A percentile compares a stretch with the other conserved stretches of the same genome.
Conservation (phyloP, 1,140 invertebrate species). For the Leucophenga varia region DNA sequence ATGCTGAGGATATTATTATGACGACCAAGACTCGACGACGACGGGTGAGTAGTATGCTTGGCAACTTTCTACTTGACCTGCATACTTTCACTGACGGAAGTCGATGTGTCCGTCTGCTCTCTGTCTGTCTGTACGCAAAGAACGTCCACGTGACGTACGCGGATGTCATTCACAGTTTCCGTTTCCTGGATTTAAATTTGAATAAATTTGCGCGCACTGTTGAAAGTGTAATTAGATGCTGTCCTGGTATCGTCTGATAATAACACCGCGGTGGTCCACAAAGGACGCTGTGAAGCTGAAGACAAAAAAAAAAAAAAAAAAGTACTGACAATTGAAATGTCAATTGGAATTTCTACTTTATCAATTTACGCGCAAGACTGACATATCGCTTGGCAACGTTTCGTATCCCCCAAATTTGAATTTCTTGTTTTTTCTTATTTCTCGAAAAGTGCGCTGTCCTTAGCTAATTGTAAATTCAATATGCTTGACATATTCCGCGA, state of each 20-base stretch:
- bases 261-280: slow-evolving; percentile 42
- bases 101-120: slow-evolving; percentile 1
- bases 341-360: slow-evolving; percentile 30
- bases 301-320: slow-evolving; percentile 14
- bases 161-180: slow-evolving; percentile 41
- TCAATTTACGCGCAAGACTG: slow-evolving; percentile 34
- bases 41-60: too few species aligned
- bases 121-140: slow-evolving; percentile 1
- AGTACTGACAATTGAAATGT: slow-evolving; percentile 12
- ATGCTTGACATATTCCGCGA: too few species aligned
- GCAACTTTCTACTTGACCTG: too few species aligned
- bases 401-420: too few species aligned
- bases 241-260: slow-evolving; percentile 26
- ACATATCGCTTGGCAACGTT: too few species aligned
- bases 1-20: slow-evolving; percentile 11
- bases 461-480: slow-evolving; percentile 53
- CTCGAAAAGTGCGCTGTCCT: too few species aligned
- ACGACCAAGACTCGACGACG: slow-evolving; percentile 6
- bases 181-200: slow-evolving; percentile 20
- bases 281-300: slow-evolving; percentile 1
- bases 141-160: slow-evolving; percentile 3
- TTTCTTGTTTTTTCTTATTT: too few species aligned
- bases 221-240: slow-evolving; percentile 45
- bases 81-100: not conserved
- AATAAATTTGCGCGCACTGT: slow-evolving; percentile 28